These are phyloP conservation scores for Sclerodermus sp. DNA, from an alignment of 2,888 invertebrate species.

Conservation along the genomic window DNA sequence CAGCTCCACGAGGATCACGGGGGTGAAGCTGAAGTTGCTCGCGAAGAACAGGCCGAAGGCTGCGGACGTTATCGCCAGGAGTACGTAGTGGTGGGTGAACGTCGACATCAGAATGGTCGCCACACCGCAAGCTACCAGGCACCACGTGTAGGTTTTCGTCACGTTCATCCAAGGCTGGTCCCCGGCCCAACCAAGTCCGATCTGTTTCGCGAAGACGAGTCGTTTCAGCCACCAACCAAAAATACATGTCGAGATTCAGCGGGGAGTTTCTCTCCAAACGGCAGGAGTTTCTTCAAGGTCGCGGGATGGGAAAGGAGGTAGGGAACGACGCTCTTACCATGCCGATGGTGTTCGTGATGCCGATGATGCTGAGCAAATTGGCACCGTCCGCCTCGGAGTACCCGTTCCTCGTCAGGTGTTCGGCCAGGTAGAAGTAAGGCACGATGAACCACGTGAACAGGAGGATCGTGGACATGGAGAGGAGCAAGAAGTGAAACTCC, in stretches of 20 bases:
- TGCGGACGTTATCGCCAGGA: slow-evolving; percentile 61
- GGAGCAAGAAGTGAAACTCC: slow-evolving; percentile 75
- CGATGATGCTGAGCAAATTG: slow-evolving; percentile 81
- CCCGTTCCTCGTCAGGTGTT: slow-evolving; percentile 74
- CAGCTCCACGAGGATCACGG: slow-evolving; percentile 84
- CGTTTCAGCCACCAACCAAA: no score
- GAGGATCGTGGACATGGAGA: slow-evolving; percentile 83
- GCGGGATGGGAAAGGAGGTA: no score
- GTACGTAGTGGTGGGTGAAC: slow-evolving; percentile 60
- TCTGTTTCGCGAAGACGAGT: no score
- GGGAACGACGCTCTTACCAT: slow-evolving; percentile 72
- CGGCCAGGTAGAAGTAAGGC: slow-evolving; percentile 91
- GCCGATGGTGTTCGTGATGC: slow-evolving; percentile 87
- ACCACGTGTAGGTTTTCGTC: slow-evolving; percentile 78
- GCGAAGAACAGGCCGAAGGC: slow-evolving; percentile 89
- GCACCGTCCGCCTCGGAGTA: slow-evolving; percentile 76
- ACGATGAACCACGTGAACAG: slow-evolving; percentile 94
- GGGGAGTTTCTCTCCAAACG: neutral
- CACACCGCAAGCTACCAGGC: slow-evolving; percentile 70
- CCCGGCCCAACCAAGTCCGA: slow-evolving; percentile 84
- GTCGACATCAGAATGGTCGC: slow-evolving; percentile 66
- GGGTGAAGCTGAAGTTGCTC: slow-evolving; percentile 88
- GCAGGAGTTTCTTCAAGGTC: neutral
- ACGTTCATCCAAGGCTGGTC: slow-evolving; percentile 84
- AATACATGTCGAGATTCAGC: no score